Percentiles rank a stretch among this genome's conserved stretches.
These are phyloP conservation scores for Macrotis lagotis DNA, from an alignment of 2,113 vertebrate species.

Conservation along the genomic window DNA sequence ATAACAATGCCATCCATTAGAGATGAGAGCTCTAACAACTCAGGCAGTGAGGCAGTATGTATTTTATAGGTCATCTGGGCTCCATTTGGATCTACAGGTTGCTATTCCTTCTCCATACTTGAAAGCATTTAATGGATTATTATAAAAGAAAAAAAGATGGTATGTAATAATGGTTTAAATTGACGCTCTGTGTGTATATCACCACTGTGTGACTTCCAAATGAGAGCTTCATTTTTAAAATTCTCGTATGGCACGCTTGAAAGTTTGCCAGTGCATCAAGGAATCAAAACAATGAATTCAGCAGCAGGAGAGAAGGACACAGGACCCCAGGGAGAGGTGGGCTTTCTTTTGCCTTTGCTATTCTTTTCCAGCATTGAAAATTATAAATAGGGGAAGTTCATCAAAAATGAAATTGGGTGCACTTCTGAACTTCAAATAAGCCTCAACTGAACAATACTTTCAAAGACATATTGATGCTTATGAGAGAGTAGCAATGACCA, in stretches of 20 bases:
- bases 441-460: not conserved
- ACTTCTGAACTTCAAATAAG: conserved; percentile 30
- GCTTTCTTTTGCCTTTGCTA: conserved; percentile 9
- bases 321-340: not conserved
- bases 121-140: conserved; percentile 89
- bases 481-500: conserved; percentile 40
- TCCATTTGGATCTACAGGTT: conserved; percentile 88
- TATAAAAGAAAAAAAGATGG: conserved; percentile 83
- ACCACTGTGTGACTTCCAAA: conserved; percentile 80
- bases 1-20: conserved; percentile 86
- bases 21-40: conserved; percentile 82
- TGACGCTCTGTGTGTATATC: conserved; percentile 80
- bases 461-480: conserved; percentile 43
- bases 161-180: conserved; percentile 85
- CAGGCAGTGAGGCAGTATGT: conserved; percentile 81
- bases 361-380: conserved; percentile 5
- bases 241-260: conserved; percentile 73
- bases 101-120: conserved; percentile 85
- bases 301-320: conserved; percentile 57
- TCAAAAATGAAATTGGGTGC: conserved; percentile 9
- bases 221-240: conserved; percentile 80
- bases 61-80: conserved; percentile 88
- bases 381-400: conserved; percentile 58
- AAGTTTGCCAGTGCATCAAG: conserved; percentile 76
- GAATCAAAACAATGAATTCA: conserved; percentile 77